Evolutionary conservation across 2,888 invertebrate species (phyloP).

Genomic region (Eilema griseolum): DNA sequence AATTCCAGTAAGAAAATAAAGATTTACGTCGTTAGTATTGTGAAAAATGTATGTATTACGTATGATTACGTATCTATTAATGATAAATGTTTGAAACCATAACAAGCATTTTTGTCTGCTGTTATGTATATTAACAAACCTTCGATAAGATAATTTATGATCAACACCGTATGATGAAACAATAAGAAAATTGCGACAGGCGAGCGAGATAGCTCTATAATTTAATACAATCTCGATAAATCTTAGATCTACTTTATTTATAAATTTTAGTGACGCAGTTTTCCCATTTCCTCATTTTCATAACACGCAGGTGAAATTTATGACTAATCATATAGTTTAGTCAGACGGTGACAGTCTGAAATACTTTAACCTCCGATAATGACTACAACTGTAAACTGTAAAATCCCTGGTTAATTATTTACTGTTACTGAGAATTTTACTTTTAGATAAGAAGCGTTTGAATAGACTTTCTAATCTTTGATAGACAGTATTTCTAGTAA

Average conservation of each 20-base stretch:
- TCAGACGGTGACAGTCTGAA: neutral
- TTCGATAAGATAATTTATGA: constrained; percentile 20
- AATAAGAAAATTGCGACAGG: neutral
- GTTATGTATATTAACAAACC: constrained; percentile 10
- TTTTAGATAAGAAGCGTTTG: neutral
- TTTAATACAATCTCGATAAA: neutral
- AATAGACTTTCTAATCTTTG: neutral
- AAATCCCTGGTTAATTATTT: neutral
- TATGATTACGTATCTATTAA: neutral
- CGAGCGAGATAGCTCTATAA: neutral
- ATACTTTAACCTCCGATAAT: neutral
- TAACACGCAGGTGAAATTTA: neutral
- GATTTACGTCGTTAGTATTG: neutral
- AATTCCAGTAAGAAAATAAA: no score
- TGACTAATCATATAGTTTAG: neutral
- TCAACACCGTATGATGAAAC: constrained; percentile 19
- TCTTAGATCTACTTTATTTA: neutral
- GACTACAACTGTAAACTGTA: neutral
- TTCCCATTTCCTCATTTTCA: neutral
- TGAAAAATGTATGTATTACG: neutral
- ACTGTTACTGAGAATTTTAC: neutral
- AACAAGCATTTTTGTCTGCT: neutral
- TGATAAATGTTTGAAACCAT: neutral
- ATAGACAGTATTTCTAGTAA: constrained; percentile 2
- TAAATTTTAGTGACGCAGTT: neutral